Evolutionary conservation across 2,113 vertebrate species (phyloP).

Genomic region (Tautogolabrus adspersus): DNA sequence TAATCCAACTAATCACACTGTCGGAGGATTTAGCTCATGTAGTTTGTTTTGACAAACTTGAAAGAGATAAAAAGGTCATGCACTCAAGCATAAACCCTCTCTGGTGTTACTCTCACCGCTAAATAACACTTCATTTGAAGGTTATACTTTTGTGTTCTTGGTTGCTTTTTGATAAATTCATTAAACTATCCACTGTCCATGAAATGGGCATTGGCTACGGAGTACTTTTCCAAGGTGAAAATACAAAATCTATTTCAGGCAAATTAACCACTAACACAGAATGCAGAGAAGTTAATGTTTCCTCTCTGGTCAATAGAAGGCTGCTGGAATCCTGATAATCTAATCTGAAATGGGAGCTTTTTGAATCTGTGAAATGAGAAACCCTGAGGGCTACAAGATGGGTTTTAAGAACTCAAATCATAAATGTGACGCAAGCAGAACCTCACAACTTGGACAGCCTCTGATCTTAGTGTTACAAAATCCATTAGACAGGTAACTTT

Average conservation of each 20-base stretch:
- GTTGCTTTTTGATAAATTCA: no score
- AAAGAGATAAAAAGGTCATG: conserved; percentile 33
- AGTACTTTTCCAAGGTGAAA: background rate
- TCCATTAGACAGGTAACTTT: conserved; percentile 28
- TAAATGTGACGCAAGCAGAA: background rate
- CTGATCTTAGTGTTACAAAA: conserved; percentile 40
- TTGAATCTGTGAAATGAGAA: background rate
- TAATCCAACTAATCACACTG: conserved; percentile 64
- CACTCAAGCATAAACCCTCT: conserved; percentile 19
- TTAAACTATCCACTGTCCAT: background rate
- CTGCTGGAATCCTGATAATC: background rate
- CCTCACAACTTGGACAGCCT: conserved; percentile 7
- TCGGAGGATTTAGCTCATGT: background rate
- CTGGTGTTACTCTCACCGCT: background rate
- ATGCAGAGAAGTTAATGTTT: background rate
- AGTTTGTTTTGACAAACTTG: conserved; percentile 1
- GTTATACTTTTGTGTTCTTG: background rate
- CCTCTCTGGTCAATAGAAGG: background rate
- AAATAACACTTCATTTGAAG: conserved; percentile 22
- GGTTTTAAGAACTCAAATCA: conserved; percentile 20
- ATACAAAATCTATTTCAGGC: background rate
- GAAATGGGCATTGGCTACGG: background rate
- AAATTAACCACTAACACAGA: background rate
- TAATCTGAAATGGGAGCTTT: background rate
- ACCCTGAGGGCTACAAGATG: background rate